A percentile compares a stretch with the other conserved stretches of the same genome.
These are phyloP conservation scores for Drosophila recens DNA, from an alignment of 2,888 invertebrate genomes.

Conservation along the genomic window DNA sequence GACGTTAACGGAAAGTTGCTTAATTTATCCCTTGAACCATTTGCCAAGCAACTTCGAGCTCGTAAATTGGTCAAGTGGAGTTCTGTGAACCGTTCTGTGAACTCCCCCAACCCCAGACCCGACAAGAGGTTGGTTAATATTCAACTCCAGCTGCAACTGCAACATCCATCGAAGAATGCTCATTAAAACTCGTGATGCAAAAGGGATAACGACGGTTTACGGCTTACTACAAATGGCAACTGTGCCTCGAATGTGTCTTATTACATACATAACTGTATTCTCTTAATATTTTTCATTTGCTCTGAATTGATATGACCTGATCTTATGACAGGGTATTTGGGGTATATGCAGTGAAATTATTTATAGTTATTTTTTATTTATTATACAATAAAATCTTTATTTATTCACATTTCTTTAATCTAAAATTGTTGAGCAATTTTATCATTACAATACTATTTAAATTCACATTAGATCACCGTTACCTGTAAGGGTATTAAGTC, in stretches of 20 bases:
- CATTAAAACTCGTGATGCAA: conserved; percentile 71
- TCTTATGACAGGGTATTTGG: neutral
- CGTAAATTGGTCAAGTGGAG: conserved; percentile 63
- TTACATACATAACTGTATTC: conserved; percentile 22
- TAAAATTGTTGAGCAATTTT: too few species aligned
- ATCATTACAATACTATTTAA: too few species aligned
- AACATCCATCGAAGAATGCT: conserved; percentile 36
- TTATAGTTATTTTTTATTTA: too few species aligned
- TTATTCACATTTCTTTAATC: too few species aligned
- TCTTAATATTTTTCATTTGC: conserved; percentile 31
- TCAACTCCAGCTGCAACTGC: conserved; percentile 6
- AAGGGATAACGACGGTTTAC: conserved; percentile 44
- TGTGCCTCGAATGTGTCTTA: conserved; percentile 32
- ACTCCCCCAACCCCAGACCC: neutral
- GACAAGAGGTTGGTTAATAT: neutral
- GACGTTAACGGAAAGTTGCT: conserved; percentile 24
- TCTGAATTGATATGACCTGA: conserved; percentile 11
- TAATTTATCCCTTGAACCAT: conserved; percentile 39
- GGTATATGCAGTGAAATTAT: conserved; percentile 1
- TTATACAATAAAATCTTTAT: too few species aligned
- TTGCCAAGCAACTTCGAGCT: conserved; percentile 29
- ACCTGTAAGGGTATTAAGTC: conserved; percentile 3
- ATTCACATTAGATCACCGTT: too few species aligned
- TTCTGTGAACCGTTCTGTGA: conserved; percentile 56
- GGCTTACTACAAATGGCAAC: conserved; percentile 38